A percentile compares a stretch with the other conserved stretches of the same genome.
Conservation (phyloP, 2,113 vertebrate species). For the Agapornis roseicollis region DNA sequence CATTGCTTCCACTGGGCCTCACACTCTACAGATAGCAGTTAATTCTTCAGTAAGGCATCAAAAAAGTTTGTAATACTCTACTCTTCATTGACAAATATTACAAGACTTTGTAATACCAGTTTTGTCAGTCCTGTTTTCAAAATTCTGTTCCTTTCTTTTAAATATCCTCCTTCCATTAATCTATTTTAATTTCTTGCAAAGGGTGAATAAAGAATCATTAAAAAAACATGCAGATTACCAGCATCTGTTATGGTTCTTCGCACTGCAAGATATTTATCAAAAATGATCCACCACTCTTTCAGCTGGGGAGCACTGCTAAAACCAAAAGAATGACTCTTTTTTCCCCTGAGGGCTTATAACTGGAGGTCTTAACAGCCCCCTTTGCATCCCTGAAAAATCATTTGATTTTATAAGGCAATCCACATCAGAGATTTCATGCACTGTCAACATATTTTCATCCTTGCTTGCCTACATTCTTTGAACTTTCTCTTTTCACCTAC, state of each 20-base stretch:
- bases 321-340: neutral
- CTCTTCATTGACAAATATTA: neutral
- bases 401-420: constrained; percentile 11
- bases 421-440: constrained; percentile 42
- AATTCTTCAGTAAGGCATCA: neutral
- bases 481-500: constrained; percentile 15
- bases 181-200: neutral
- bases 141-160: neutral
- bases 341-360: neutral
- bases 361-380: neutral
- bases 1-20: neutral
- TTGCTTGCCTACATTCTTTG: constrained; percentile 35
- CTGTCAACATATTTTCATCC: constrained; percentile 40
- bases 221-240: neutral
- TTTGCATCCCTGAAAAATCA: neutral
- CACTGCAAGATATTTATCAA: neutral
- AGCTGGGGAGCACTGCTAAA: neutral
- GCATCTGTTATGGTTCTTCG: neutral
- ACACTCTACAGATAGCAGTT: neutral
- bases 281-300: neutral
- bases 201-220: neutral
- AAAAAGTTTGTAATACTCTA: neutral
- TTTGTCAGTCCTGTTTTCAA: neutral
- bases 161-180: neutral
- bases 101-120: neutral